A percentile compares a stretch with the other conserved stretches of the same genome.
phyloP scores from a whole-genome alignment of 2,113 vertebrate species.

The Ellobius talpinus region DNA sequence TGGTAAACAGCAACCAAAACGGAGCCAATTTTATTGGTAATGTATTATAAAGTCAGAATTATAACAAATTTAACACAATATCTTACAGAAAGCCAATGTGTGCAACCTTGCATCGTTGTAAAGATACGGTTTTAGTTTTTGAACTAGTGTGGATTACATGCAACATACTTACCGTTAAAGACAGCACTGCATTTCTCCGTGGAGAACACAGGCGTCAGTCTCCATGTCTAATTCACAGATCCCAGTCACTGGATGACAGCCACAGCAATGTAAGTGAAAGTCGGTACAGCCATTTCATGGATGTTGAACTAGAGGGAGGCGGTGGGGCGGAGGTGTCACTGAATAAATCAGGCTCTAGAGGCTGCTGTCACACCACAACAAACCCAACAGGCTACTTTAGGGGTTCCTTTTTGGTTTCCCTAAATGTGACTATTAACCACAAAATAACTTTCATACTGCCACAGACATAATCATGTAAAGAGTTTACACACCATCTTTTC shows the following conservation, averaged over 20 bases:
- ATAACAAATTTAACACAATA: constrained; percentile 67
- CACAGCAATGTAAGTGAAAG: constrained; percentile 15
- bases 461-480: neutral
- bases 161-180: neutral
- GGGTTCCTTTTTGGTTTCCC: neutral
- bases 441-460: constrained; percentile 51
- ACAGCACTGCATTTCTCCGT: constrained; percentile 32
- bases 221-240: constrained; percentile 17
- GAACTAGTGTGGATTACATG: constrained; percentile 47
- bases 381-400: neutral
- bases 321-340: neutral
- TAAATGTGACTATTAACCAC: constrained; percentile 39
- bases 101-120: constrained; percentile 45
- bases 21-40: constrained; percentile 68
- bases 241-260: neutral
- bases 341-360: neutral
- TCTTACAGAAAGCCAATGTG: constrained; percentile 79
- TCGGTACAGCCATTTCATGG: constrained; percentile 30
- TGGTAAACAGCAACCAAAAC: constrained; percentile 52
- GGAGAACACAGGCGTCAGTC: constrained; percentile 28
- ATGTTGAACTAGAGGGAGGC: neutral
- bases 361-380: neutral
- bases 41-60: constrained; percentile 64
- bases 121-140: constrained; percentile 70
- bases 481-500: constrained; percentile 17